Evolutionary conservation across 2,888 invertebrate genomes (phyloP).

Genomic region (Aplocera efformata): DNA sequence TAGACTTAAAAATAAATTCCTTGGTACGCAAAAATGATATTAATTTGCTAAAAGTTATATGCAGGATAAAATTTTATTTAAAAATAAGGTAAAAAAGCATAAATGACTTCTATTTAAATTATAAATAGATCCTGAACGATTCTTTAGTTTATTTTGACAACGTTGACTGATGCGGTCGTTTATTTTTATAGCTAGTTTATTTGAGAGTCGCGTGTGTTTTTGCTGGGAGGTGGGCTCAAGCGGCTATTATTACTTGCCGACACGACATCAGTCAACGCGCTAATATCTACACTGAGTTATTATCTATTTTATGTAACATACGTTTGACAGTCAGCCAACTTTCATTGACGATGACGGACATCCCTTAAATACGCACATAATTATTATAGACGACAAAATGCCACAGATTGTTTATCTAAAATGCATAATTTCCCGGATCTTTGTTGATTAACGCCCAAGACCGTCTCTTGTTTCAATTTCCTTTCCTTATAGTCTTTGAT

Average conservation of each 20-base stretch:
- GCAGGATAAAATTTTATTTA: no score
- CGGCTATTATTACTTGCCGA: conserved; percentile 71
- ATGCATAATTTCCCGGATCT: conserved; percentile 1
- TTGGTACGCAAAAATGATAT: conserved; percentile 2
- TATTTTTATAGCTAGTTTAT: conserved; percentile 76
- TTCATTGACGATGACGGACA: conserved; percentile 41
- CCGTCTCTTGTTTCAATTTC: no score
- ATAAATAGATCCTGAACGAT: conserved; percentile 47
- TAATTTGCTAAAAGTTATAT: no score
- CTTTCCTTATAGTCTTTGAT: no score
- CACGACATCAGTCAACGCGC: conserved; percentile 73
- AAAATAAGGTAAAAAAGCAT: no score
- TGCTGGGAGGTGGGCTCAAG: conserved; percentile 57
- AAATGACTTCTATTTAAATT: no score
- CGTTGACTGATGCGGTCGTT: conserved; percentile 76
- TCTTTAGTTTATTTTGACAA: conserved; percentile 73
- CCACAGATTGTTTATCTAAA: conserved; percentile 3
- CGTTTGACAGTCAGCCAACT: conserved; percentile 63
- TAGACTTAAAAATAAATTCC: conserved; percentile 4
- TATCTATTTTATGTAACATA: conserved; percentile 64
- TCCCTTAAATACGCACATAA: conserved; percentile 23
- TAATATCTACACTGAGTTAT: conserved; percentile 67
- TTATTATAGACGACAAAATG: conserved; percentile 18
- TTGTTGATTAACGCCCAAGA: not conserved
- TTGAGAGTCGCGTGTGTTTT: conserved; percentile 64